Evolutionary conservation across 2,797 vertebrate genomes (phyloP).

Genomic region (Hoplostethus mediterraneus): DNA sequence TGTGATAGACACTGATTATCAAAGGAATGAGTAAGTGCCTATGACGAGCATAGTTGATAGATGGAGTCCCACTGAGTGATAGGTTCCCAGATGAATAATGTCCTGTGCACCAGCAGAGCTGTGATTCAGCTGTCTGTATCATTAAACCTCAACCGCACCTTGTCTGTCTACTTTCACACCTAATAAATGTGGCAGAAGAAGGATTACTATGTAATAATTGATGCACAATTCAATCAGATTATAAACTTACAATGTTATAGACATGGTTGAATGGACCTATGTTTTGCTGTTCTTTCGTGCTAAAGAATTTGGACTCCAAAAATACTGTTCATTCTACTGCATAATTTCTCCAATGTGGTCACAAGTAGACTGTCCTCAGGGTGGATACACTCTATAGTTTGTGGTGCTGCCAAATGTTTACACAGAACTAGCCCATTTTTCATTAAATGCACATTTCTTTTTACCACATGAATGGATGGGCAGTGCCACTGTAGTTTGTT

Average conservation of each 20-base stretch:
- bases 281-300: constrained; percentile 35
- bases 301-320: constrained; percentile 23
- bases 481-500: constrained; percentile 24
- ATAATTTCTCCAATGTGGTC: constrained; percentile 24
- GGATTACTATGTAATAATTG: not conserved
- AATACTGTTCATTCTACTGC: constrained; percentile 26
- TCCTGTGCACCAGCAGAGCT: constrained; percentile 8
- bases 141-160: constrained; percentile 5
- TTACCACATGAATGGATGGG: constrained; percentile 40
- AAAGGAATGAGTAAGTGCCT: constrained; percentile 27
- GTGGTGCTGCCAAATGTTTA: constrained; percentile 50
- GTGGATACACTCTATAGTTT: constrained; percentile 43
- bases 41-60: constrained; percentile 24
- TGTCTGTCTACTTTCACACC: not conserved
- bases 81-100: constrained; percentile 58
- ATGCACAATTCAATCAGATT: constrained; percentile 18
- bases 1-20: constrained; percentile 28
- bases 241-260: not conserved
- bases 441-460: constrained; percentile 33
- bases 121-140: constrained; percentile 54
- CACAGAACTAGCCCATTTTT: constrained; percentile 44
- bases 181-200: not conserved
- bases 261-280: not conserved
- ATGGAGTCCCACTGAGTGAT: constrained; percentile 36
- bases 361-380: constrained; percentile 27